Conservation (phyloP, 2,888 invertebrate genomes). For the Ellobium chinense region DNA sequence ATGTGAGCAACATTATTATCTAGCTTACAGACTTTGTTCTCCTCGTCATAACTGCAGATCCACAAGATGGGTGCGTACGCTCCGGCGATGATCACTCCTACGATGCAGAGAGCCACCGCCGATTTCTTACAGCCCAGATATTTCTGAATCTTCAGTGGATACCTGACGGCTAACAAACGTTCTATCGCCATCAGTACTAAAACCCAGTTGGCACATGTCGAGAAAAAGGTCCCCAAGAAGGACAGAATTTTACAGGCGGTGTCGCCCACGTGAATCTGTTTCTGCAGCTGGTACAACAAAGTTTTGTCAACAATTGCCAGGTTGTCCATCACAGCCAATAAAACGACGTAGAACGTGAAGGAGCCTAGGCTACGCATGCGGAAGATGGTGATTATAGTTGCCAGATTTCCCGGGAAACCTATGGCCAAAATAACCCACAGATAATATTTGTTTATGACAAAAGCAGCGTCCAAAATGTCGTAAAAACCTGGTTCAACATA, state of each 20-base stretch:
- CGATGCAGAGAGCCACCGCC: background rate
- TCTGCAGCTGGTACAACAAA: conserved; percentile 54
- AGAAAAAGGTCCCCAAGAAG: conserved; percentile 43
- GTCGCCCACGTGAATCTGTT: conserved; percentile 53
- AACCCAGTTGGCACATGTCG: conserved; percentile 48
- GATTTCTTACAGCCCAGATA: conserved; percentile 26
- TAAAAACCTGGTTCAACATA: too few relatives aligned
- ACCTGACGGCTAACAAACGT: conserved; percentile 45
- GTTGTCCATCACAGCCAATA: conserved; percentile 64
- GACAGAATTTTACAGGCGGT: conserved; percentile 50
- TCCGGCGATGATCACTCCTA: conserved; percentile 37
- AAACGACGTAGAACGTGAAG: conserved; percentile 61
- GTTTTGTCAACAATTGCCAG: conserved; percentile 60
- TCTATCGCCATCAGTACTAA: conserved; percentile 50
- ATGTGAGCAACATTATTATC: background rate
- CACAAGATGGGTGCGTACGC: conserved; percentile 44
- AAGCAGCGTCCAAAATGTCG: conserved; percentile 44
- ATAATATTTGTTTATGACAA: conserved; percentile 62
- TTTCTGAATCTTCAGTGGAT: conserved; percentile 47
- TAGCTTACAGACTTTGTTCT: background rate
- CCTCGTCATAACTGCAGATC: conserved; percentile 15
- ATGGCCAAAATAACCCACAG: conserved; percentile 58
- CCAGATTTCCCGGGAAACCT: conserved; percentile 64
- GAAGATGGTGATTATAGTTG: conserved; percentile 60
- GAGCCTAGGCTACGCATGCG: conserved; percentile 62